phyloP scores from a whole-genome alignment of 2,888 invertebrate genomes.

The Ochropacha duplaris region DNA sequence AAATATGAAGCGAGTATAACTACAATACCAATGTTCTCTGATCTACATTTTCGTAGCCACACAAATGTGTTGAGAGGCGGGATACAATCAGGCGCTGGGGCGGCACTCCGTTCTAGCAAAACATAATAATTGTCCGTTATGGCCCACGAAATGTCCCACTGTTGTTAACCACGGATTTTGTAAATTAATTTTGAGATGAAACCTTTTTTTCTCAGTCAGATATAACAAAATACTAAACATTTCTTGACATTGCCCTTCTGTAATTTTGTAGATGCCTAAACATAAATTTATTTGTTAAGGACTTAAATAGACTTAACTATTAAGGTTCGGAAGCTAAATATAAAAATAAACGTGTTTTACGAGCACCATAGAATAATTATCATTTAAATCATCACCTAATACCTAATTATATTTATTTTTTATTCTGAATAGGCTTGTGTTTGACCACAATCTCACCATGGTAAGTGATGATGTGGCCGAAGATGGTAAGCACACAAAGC shows the following conservation, averaged over 20 bases:
- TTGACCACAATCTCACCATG: no score
- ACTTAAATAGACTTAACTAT: no score
- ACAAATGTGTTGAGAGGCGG: conserved; percentile 41
- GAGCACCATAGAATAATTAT: no score
- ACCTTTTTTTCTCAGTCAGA: background rate
- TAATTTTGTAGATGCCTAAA: background rate
- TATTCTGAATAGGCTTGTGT: no score
- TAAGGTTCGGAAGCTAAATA: no score
- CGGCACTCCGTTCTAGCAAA: conserved; percentile 49
- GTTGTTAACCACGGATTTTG: conserved; percentile 10
- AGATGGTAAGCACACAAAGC: no score
- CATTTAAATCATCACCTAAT: no score
- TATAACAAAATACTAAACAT: background rate
- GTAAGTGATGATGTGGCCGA: no score
- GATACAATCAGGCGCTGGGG: conserved; percentile 51
- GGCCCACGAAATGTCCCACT: conserved; percentile 22
- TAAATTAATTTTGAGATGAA: conserved; percentile 8
- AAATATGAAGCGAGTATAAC: conserved; percentile 1
- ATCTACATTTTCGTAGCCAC: conserved; percentile 20
- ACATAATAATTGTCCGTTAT: conserved; percentile 59
- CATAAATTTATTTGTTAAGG: no score
- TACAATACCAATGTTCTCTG: conserved; percentile 10
- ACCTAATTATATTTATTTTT: no score
- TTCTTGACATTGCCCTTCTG: background rate
- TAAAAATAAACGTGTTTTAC: no score